Conservation (phyloP, 1,140 invertebrate species). For the Chelonus insularis region DNA sequence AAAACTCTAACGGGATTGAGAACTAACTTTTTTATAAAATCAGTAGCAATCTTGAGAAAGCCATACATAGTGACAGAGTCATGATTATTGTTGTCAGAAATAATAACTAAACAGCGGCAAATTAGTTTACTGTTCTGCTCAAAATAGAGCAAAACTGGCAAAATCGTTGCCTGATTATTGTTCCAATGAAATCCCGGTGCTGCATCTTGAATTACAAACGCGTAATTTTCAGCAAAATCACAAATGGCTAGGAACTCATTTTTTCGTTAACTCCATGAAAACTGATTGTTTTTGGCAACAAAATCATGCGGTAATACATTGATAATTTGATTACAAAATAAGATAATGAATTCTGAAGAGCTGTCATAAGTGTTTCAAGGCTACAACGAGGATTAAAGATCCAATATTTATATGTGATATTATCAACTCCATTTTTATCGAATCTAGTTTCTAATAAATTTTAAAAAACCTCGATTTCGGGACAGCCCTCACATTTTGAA, state of each 20-base stretch:
- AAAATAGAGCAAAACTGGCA: conserved; percentile 35
- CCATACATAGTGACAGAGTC: neutral
- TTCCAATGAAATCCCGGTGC: conserved; percentile 40
- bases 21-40: neutral
- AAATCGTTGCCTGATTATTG: conserved; percentile 36
- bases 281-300: conserved; percentile 33
- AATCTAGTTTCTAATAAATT: conserved; percentile 2
- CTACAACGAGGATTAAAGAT: conserved; percentile 17
- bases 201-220: conserved; percentile 41
- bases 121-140: too few relatives aligned
- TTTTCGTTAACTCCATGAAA: conserved; percentile 26
- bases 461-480: neutral
- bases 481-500: too few relatives aligned
- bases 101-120: neutral
- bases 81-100: neutral
- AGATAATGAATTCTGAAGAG: conserved; percentile 20
- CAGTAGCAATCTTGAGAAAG: neutral
- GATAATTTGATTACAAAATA: conserved; percentile 17
- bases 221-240: conserved; percentile 47
- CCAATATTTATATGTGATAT: conserved; percentile 24
- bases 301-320: conserved; percentile 30
- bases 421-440: conserved; percentile 3
- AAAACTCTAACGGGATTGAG: conserved; percentile 1
- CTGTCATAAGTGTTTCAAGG: conserved; percentile 26
- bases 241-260: conserved; percentile 28